A percentile compares a stretch with the other conserved stretches of the same genome.
phyloP scores from a whole-genome alignment of 1,140 invertebrate genomes.

The Drosophila trapezifrons region DNA sequence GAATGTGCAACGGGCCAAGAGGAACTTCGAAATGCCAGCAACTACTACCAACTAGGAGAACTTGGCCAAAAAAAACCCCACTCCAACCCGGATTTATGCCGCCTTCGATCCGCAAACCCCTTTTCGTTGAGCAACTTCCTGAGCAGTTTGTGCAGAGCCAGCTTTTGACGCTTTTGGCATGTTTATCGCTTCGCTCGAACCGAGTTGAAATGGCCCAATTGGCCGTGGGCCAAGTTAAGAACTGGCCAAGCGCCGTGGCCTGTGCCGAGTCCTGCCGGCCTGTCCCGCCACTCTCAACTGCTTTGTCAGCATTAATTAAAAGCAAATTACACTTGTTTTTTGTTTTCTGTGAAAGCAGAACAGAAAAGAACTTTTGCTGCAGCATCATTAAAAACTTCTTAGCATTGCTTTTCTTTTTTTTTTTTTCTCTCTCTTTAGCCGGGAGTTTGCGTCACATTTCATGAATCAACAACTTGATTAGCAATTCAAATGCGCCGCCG shows the following conservation, averaged over 20 bases:
- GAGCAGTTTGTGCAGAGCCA: conserved; percentile 33
- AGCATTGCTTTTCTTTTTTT: conserved; percentile 27
- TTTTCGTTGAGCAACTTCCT: conserved; percentile 34
- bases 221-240: conserved; percentile 34
- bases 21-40: conserved; percentile 32
- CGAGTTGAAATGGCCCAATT: conserved; percentile 49
- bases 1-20: conserved; percentile 28
- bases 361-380: conserved; percentile 55
- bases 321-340: conserved; percentile 64
- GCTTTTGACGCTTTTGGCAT: conserved; percentile 54
- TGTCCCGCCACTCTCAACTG: conserved; percentile 18
- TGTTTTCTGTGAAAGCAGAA: conserved; percentile 29
- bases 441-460: conserved; percentile 50
- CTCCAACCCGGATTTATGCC: conserved; percentile 20
- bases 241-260: conserved; percentile 23
- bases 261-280: background rate
- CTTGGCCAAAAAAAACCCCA: background rate
- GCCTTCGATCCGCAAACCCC: conserved; percentile 14
- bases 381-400: conserved; percentile 81
- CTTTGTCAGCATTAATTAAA: conserved; percentile 73
- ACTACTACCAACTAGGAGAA: conserved; percentile 20
- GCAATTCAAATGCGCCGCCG: conserved; percentile 68
- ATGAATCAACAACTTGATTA: conserved; percentile 73
- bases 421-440: conserved; percentile 6
- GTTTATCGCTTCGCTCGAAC: conserved; percentile 40